These are phyloP conservation scores for Drosophila melanosoma DNA, from an alignment of 2,888 invertebrate species.

Conservation along the genomic window DNA sequence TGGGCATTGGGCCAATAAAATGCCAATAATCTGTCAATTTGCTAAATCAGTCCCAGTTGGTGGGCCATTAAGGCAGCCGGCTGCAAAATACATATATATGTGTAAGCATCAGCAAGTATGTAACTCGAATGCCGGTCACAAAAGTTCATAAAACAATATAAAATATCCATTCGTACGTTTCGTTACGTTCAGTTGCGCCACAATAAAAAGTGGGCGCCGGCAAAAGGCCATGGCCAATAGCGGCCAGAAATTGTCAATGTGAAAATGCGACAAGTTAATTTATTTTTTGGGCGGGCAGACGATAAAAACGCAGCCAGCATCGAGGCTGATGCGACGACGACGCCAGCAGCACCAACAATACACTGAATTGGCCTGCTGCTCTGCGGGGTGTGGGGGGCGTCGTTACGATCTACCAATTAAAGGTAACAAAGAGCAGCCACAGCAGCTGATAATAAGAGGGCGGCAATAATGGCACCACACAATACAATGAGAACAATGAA, in stretches of 20 bases:
- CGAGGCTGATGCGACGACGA: constrained; percentile 10
- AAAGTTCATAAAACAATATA: constrained; percentile 76
- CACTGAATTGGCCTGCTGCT: not conserved
- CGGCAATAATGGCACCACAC: constrained; percentile 39
- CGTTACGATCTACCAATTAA: constrained; percentile 70
- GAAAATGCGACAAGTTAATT: constrained; percentile 75
- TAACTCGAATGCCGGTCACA: constrained; percentile 42
- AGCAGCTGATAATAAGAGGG: constrained; percentile 59
- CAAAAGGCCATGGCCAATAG: constrained; percentile 59
- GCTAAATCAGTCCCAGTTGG: constrained; percentile 74
- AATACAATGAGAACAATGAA: constrained; percentile 72
- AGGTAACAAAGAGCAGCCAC: constrained; percentile 71
- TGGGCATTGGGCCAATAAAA: constrained; percentile 58
- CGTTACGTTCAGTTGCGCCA: constrained; percentile 33
- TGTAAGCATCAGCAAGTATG: constrained; percentile 22
- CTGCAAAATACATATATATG: constrained; percentile 21
- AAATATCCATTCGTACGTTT: constrained; percentile 52
- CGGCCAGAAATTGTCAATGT: constrained; percentile 67
- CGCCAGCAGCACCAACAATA: constrained; percentile 43
- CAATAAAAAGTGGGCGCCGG: constrained; percentile 47
- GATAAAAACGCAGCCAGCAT: constrained; percentile 55
- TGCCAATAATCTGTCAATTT: constrained; percentile 77
- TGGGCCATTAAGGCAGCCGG: constrained; percentile 52
- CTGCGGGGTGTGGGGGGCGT: not conserved
- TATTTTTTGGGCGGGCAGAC: constrained; percentile 60